Percentiles rank a stretch among this genome's conserved stretches.
phyloP scores from a whole-genome alignment of 2,113 vertebrate genomes.

The Sorex araneus region DNA sequence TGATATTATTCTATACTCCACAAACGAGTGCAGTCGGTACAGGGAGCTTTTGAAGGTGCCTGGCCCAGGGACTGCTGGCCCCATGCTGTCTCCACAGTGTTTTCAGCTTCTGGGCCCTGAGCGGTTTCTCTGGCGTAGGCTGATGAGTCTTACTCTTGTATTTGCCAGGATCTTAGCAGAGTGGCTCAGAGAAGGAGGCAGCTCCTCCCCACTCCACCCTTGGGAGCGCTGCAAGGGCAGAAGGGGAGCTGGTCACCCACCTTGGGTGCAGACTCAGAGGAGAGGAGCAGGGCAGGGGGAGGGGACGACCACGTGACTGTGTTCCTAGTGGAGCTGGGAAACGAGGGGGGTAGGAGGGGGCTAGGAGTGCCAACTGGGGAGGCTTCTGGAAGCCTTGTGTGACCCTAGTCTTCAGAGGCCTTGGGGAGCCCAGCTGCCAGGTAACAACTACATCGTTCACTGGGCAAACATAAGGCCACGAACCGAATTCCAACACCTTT shows the following conservation, averaged over 20 bases:
- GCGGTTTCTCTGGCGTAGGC: background rate
- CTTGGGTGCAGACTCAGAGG: background rate
- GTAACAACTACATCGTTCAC: background rate
- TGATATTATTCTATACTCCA: no score
- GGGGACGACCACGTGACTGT: accelerated
- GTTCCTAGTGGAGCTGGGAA: background rate
- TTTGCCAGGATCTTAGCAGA: background rate
- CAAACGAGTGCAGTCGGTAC: no score
- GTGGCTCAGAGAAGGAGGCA: background rate
- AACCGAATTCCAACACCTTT: slow-evolving; percentile 3
- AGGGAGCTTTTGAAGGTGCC: background rate
- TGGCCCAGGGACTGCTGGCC: no score
- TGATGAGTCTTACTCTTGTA: background rate
- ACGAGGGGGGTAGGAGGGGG: background rate
- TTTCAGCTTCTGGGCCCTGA: background rate
- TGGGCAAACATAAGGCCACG: background rate
- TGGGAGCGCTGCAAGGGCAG: background rate
- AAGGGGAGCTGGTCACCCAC: background rate
- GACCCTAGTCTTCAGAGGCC: background rate
- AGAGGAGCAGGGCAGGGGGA: accelerated
- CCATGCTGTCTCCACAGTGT: no score
- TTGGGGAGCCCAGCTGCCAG: background rate
- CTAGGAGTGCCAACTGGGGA: background rate
- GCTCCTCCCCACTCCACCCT: background rate
- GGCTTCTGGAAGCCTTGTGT: background rate